Evolutionary conservation across 2,797 vertebrate species (phyloP), one percentile per base, ranked within the genome.

Genomic region (Heliangelus exortis): DNA sequence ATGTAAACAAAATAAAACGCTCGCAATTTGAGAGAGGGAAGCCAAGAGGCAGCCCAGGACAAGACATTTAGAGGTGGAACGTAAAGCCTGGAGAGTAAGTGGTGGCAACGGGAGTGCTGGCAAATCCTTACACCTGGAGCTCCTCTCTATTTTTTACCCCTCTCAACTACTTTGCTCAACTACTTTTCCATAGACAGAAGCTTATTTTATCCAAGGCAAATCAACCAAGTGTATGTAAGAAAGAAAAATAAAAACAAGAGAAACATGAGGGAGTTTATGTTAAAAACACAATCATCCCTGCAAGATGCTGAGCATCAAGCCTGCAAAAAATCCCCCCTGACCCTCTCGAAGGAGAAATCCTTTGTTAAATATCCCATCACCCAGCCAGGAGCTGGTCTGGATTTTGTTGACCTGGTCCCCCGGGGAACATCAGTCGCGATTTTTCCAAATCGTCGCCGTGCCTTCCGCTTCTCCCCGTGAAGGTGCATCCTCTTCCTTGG

Each of bases 401-500:
- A 68, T 69, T 85, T 22, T 47, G 45, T 84, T 81, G 67, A 50
- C 69, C 65, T 0, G 0, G 2, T 71, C 75, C 73, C 73, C 53
- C 14, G 45, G 74, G 71, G 91, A 94, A 33, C 69, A 12, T 28
- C 63, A n/a, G 43, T 33, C 6, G 28, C 78, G 87, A 92, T 76
- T 93, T 93, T 87, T 63, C 86, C 86, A 87, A 87, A 93, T 69
- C 12, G 1, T n/a, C 87, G 5, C 81, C 1, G 3, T 1, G 13
- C 85, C 28, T 80, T 88, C 48, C 48, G 43, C 89, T 87, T 93
- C 10, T 10, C 58, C 93, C 92, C 58, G 41, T 68, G 29, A 84
- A 95, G 86, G 71, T n/a, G 1, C 74, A 62, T 72, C 86, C 94
- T 91, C 90, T 67, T 61, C 34, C 22, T 82, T 85, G 94, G 87